phyloP scores from a whole-genome alignment of 64 coral and sea anemone species.

The Dendrophyllia cribrosa region DNA sequence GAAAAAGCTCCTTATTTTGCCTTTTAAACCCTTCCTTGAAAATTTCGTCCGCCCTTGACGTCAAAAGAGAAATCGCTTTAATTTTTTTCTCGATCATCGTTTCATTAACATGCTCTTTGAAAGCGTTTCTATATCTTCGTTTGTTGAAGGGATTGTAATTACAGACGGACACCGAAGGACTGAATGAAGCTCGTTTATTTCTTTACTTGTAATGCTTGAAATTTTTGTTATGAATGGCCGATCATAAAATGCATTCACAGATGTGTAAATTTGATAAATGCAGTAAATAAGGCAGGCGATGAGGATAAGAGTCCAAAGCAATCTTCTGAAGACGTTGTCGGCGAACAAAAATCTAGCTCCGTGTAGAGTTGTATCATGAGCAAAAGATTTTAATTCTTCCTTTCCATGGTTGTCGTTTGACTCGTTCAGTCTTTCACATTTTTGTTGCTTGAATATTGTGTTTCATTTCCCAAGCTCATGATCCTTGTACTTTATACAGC shows the following conservation, averaged over 20 bases:
- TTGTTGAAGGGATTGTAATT: background rate
- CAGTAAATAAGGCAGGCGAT: background rate
- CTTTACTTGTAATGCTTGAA: background rate
- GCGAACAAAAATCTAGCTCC: background rate
- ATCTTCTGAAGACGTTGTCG: background rate
- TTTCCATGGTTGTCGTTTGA: background rate
- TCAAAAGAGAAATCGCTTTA: background rate
- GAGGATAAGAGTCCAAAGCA: background rate
- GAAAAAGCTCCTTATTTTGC: too few relatives aligned
- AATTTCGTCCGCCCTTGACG: too few relatives aligned
- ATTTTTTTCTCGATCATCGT: background rate
- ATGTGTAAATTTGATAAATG: background rate
- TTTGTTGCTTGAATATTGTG: background rate
- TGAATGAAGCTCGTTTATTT: background rate
- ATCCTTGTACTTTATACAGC: too few relatives aligned
- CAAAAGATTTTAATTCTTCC: background rate
- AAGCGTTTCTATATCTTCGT: background rate
- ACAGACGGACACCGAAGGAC: constrained; percentile 19
- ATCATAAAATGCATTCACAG: background rate
- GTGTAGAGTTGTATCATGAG: constrained; percentile 20
- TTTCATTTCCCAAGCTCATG: background rate
- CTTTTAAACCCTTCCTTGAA: too few relatives aligned
- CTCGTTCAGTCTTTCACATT: background rate
- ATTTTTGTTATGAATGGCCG: constrained; percentile 6
- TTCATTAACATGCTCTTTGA: background rate